These are phyloP conservation scores for Dysmachus trigonus DNA, from an alignment of 2,888 invertebrate species.

Conservation along the genomic window DNA sequence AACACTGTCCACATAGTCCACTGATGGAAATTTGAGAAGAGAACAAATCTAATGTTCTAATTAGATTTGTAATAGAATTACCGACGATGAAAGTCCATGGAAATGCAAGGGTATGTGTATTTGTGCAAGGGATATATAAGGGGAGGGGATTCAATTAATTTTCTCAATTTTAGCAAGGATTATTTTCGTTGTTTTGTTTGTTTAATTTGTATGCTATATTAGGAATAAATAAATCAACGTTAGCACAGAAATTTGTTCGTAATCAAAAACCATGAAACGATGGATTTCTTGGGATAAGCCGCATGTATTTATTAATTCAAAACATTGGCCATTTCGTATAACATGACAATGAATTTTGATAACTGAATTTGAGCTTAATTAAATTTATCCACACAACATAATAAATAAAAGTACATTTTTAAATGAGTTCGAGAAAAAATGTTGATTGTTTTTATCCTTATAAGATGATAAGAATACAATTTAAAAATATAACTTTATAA, in stretches of 20 bases:
- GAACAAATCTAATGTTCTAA: slow-evolving; percentile 38
- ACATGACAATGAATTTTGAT: not conserved
- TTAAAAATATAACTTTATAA: no score
- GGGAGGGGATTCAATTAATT: slow-evolving; percentile 30
- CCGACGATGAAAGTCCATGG: slow-evolving; percentile 16
- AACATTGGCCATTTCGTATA: not conserved
- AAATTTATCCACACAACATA: not conserved
- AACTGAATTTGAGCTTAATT: not conserved
- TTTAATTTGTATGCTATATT: slow-evolving; percentile 9
- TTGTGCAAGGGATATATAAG: not conserved
- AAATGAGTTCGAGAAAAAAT: not conserved
- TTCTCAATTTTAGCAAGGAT: slow-evolving; percentile 16
- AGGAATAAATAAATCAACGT: slow-evolving; percentile 18
- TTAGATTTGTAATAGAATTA: slow-evolving; percentile 41
- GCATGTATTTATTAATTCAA: not conserved
- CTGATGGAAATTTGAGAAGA: slow-evolving; percentile 39
- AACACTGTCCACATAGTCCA: not conserved
- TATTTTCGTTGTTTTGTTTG: slow-evolving; percentile 16
- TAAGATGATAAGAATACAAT: no score
- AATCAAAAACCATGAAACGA: not conserved
- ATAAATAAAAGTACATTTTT: not conserved
- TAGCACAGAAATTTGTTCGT: not conserved
- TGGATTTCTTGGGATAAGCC: not conserved
- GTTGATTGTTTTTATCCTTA: no score
- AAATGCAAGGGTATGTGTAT: not conserved